Evolutionary conservation across 2,888 invertebrate species (phyloP).

Genomic region (Caenorhabditis imperialis): DNA sequence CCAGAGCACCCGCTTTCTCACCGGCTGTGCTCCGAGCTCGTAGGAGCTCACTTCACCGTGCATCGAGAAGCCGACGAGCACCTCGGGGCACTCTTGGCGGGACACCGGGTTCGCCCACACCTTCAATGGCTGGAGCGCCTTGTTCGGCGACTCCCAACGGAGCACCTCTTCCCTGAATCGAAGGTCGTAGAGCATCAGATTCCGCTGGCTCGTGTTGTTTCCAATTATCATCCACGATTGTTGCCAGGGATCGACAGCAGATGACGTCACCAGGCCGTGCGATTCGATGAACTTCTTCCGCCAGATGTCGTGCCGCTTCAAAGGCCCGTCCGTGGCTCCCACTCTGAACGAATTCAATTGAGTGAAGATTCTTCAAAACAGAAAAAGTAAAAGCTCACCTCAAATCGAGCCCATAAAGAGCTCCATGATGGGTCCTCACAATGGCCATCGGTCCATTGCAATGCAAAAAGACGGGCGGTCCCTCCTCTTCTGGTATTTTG

Average conservation of each 20-base stretch:
- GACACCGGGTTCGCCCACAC: slow-evolving; percentile 51
- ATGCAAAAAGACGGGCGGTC: slow-evolving; percentile 61
- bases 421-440: slow-evolving; percentile 70
- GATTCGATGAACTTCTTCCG: slow-evolving; percentile 47
- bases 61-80: slow-evolving; percentile 44
- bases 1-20: slow-evolving; percentile 37
- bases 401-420: slow-evolving; percentile 70
- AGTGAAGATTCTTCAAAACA: too few species aligned
- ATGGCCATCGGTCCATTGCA: slow-evolving; percentile 59
- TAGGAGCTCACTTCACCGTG: slow-evolving; percentile 55
- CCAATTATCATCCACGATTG: slow-evolving; percentile 74
- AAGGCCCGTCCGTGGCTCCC: slow-evolving; percentile 39
- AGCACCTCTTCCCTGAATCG: slow-evolving; percentile 61
- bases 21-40: slow-evolving; percentile 45
- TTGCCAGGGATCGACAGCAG: slow-evolving; percentile 71
- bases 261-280: slow-evolving; percentile 65
- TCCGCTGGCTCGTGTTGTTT: slow-evolving; percentile 53
- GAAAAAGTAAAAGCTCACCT: slow-evolving; percentile 49
- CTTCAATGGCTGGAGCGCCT: slow-evolving; percentile 14
- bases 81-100: slow-evolving; percentile 34
- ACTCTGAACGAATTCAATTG: slow-evolving; percentile 28
- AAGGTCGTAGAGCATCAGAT: slow-evolving; percentile 71
- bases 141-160: slow-evolving; percentile 45
- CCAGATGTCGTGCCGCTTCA: slow-evolving; percentile 61
- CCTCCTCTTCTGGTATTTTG: slow-evolving; percentile 49